A percentile compares a stretch with the other conserved stretches of the same genome.
These are phyloP conservation scores for Apis dorsata DNA, from an alignment of 1,140 invertebrate genomes.

Conservation along the genomic window DNA sequence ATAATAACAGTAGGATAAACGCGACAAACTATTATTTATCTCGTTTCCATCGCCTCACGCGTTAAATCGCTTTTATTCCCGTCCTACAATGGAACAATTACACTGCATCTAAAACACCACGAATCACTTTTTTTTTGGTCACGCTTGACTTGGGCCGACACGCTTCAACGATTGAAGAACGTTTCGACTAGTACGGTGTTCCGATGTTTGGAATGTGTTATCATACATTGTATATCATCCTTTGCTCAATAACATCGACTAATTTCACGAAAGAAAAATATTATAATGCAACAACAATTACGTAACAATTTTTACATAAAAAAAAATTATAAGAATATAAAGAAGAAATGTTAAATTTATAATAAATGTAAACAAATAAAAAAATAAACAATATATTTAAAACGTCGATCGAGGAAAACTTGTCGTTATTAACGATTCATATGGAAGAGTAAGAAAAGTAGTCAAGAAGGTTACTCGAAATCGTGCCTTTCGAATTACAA, in stretches of 20 bases:
- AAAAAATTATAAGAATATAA: too few relatives aligned
- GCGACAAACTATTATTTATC: slow-evolving; percentile 11
- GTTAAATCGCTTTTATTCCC: slow-evolving; percentile 23
- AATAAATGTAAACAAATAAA: too few relatives aligned
- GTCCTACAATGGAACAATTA: slow-evolving; percentile 41
- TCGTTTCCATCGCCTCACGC: slow-evolving; percentile 1
- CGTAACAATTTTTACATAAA: too few relatives aligned
- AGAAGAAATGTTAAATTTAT: too few relatives aligned
- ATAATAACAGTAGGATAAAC: not conserved
- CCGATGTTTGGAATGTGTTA: not conserved
- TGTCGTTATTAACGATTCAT: not conserved
- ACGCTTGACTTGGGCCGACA: slow-evolving; percentile 17
- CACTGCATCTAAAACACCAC: slow-evolving; percentile 14
- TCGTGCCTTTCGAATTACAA: slow-evolving; percentile 17
- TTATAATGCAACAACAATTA: not conserved
- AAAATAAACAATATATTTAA: too few relatives aligned
- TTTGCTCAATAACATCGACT: not conserved
- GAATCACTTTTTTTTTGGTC: slow-evolving; percentile 20
- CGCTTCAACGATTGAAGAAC: slow-evolving; percentile 13
- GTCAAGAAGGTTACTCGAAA: slow-evolving; percentile 15
- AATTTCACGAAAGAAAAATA: not conserved
- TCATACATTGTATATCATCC: not conserved
- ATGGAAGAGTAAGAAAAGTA: slow-evolving; percentile 6
- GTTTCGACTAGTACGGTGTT: slow-evolving; percentile 16
- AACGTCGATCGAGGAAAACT: too few relatives aligned